Conservation (phyloP, 2,113 vertebrate genomes). For the Varanus salvator region DNA sequence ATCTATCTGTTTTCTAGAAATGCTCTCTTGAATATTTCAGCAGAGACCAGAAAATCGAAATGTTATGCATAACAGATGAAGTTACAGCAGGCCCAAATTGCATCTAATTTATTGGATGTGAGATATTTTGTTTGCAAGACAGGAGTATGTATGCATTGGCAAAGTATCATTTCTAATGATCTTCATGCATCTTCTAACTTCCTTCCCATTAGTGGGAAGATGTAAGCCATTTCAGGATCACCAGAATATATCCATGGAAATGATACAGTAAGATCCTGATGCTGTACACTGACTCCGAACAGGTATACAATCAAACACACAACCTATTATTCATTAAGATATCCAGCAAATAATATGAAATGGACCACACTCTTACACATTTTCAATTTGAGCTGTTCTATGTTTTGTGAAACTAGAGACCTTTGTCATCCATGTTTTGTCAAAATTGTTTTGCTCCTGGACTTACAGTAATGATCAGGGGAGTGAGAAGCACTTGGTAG, state of each 20-base stretch:
- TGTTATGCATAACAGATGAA: slow-evolving; percentile 22
- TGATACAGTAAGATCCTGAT: slow-evolving; percentile 12
- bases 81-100: slow-evolving; percentile 8
- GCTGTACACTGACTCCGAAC: background rate
- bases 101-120: background rate
- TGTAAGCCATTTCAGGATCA: slow-evolving; percentile 13
- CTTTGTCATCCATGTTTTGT: slow-evolving; percentile 47
- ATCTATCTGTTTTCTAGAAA: slow-evolving; percentile 27
- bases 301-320: slow-evolving; percentile 21
- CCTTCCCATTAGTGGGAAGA: slow-evolving; percentile 27
- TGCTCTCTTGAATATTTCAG: slow-evolving; percentile 14
- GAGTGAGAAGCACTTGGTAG: background rate
- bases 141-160: slow-evolving; percentile 10
- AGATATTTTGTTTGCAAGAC: slow-evolving; percentile 29
- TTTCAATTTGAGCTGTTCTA: slow-evolving; percentile 44
- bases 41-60: slow-evolving; percentile 5
- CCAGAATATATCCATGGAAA: slow-evolving; percentile 32
- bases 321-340: slow-evolving; percentile 14
- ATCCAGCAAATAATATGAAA: slow-evolving; percentile 31
- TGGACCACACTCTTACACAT: slow-evolving; percentile 28
- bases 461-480: background rate
- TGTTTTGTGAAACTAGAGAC: slow-evolving; percentile 33
- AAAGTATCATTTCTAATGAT: background rate
- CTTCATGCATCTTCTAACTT: slow-evolving; percentile 26
- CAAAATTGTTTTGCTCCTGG: slow-evolving; percentile 20